Evolutionary conservation across 2,888 invertebrate species (phyloP), one percentile per base, ranked within the genome.

Genomic region (Leptinotarsa tumamoca): DNA sequence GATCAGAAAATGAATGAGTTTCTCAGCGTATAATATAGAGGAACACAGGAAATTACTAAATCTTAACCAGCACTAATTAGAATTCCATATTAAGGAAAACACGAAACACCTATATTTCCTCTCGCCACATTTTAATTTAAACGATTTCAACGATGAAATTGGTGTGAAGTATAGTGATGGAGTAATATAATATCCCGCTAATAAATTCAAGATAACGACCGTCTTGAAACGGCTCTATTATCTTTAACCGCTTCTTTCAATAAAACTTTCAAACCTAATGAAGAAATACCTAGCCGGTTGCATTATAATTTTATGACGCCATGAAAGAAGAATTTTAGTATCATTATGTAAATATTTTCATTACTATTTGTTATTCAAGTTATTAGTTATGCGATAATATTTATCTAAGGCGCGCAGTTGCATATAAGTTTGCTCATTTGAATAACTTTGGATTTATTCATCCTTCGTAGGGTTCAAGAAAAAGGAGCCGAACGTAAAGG

Each of bases 321-420:
- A 33, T 10, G 43, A 43, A 63, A n/a, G 17, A 33, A 63, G 43
- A 63, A 33, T 43, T 17, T 63, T 17, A 63, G 33, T 33, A 43
- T 43, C 33, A 27, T 33, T 63, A 33, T 43, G 63, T 63, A 33
- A 63, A 63, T 43, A 63, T 43, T 63, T 63, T n/a, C n/a, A 33
- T 58, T 63, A 63, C 63, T 63, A 43, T 63, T 63, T 63, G 63
- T 63, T 63, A 63, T 63, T 43, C 63, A 43, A 43, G 63, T 63
- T 63, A 63, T 63, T 63, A 63, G 33, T 63, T 43, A 63, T 27
- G n/a, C 43, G 63, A 63, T 63, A 63, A 43, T 63, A 21, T 58
- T 14, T 23, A 58, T 58, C 23, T 58, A 15, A 58, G 58, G 33
- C n/a, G 63, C 63, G 7, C 43, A 63, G 63, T n/a, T 43, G 63